Evolutionary conservation across 2,888 invertebrate genomes (phyloP), one percentile per base, ranked within the genome.

Genomic region (Oligia fasciuncula): DNA sequence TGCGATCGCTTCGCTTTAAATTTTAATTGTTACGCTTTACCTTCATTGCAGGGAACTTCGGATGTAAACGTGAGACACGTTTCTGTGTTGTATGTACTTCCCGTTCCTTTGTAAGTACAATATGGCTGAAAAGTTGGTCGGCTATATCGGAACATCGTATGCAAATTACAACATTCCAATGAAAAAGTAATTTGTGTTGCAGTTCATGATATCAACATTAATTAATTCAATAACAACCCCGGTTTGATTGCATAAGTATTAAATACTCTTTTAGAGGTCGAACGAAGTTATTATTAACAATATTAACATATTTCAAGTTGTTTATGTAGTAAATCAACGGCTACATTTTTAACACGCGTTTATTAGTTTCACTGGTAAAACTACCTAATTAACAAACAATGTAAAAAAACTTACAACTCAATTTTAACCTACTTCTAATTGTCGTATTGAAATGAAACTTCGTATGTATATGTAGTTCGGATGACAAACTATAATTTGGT

Each of bases 1-100:
- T 35, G 62, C 66, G 72, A 66, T 29, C 62, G 72, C 40, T 71
- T 74, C 43, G 76, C 71, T 76, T 70, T 60, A 73, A 70, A 75
- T 70, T 81, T 85, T 78, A 84, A 78, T 85, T 85, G 65, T 85
- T 82, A 74, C 71, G 76, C 68, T 66, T 65, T 77, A 73, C 72
- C 72, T 65, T 65, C 77, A n/a, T 77, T 69, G 65, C 65, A 54
- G 65, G 63, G 57, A 74, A 68, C 57, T 70, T 75, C 43, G 29
- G 73, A 71, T 66, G 54, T 76, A 76, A 84, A 72, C 76, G 76
- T 79, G 76, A 79, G 63, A 73, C 76, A 76, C 84, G 83, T 66
- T 84, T 84, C 67, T 40, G 6, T 23, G 19, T 4, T 46, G 49
- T 67, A 71, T 23, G 40, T 54, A 73, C 62, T 74, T 66, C 57